Evolutionary conservation across 2,888 invertebrate genomes (phyloP).

Genomic region (Drosophila paucipuncta): DNA sequence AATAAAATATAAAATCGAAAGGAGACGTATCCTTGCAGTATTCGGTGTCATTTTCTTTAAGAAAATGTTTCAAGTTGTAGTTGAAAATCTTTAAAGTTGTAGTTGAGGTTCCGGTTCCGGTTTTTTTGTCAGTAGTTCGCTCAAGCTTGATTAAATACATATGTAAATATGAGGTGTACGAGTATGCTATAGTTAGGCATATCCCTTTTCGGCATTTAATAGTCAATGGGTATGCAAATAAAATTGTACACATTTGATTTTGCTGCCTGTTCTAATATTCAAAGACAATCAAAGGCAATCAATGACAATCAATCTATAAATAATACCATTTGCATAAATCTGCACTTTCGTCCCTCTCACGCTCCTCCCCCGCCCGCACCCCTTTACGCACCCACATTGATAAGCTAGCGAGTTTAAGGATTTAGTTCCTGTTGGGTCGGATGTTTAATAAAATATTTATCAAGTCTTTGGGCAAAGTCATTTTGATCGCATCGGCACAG

Average conservation of each 20-base stretch:
- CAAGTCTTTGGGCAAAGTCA: slow-evolving; percentile 23
- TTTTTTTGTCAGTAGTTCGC: not conserved
- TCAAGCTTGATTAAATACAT: not conserved
- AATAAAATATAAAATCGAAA: not conserved
- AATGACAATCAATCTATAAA: slow-evolving; percentile 74
- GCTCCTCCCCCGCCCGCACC: not conserved
- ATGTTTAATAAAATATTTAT: slow-evolving; percentile 70
- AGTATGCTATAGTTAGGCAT: not conserved
- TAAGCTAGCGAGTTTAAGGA: slow-evolving; percentile 47
- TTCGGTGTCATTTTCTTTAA: not conserved
- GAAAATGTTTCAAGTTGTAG: not conserved
- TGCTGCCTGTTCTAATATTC: slow-evolving; percentile 21
- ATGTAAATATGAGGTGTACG: not conserved
- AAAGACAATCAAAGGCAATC: slow-evolving; percentile 40
- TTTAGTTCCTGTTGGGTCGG: slow-evolving; percentile 53
- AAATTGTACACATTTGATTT: slow-evolving; percentile 55
- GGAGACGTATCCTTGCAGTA: not conserved
- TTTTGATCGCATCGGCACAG: slow-evolving; percentile 19
- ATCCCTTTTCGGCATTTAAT: not conserved
- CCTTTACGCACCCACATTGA: slow-evolving; percentile 43
- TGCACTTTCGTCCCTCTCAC: slow-evolving; percentile 23
- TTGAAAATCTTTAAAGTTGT: not conserved
- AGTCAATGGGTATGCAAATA: slow-evolving; percentile 13
- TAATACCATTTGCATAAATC: slow-evolving; percentile 73
- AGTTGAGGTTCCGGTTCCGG: not conserved